A percentile compares a stretch with the other conserved stretches of the same genome.
Evolutionary conservation across 1,140 invertebrate species (phyloP).

Genomic region (Orchesella cincta): DNA sequence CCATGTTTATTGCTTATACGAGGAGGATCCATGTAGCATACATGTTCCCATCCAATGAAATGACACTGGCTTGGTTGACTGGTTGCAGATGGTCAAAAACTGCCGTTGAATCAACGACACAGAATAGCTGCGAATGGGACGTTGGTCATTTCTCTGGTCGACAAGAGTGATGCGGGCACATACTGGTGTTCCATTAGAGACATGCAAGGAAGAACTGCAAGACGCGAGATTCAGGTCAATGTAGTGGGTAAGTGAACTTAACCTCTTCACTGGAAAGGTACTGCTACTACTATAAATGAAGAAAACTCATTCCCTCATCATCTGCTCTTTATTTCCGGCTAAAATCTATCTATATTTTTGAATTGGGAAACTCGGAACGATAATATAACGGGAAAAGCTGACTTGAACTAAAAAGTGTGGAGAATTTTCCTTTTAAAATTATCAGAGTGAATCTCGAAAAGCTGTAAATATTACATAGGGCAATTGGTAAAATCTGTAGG

Average conservation of each 20-base stretch:
- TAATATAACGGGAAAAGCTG: background rate
- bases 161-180: constrained; percentile 40
- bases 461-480: background rate
- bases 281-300: too few species aligned
- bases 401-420: too few species aligned
- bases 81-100: constrained; percentile 42
- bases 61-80: too few species aligned
- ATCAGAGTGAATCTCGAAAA: background rate
- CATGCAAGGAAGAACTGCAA: constrained; percentile 36
- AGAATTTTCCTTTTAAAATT: too few species aligned
- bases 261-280: too few species aligned
- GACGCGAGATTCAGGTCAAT: constrained; percentile 47
- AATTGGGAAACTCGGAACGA: background rate
- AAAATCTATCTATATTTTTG: too few species aligned
- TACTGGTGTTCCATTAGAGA: constrained; percentile 42
- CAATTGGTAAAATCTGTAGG: background rate
- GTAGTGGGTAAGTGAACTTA: constrained; percentile 48
- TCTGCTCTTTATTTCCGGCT: too few species aligned
- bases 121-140: constrained; percentile 44
- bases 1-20: background rate
- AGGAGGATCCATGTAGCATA: background rate
- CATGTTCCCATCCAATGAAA: too few species aligned
- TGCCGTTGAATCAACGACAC: constrained; percentile 42
- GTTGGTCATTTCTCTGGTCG: constrained; percentile 40
- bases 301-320: too few species aligned